Evolutionary conservation across 2,888 invertebrate genomes (phyloP), one percentile per base, ranked within the genome.

Genomic region (Oasisia sp.): DNA sequence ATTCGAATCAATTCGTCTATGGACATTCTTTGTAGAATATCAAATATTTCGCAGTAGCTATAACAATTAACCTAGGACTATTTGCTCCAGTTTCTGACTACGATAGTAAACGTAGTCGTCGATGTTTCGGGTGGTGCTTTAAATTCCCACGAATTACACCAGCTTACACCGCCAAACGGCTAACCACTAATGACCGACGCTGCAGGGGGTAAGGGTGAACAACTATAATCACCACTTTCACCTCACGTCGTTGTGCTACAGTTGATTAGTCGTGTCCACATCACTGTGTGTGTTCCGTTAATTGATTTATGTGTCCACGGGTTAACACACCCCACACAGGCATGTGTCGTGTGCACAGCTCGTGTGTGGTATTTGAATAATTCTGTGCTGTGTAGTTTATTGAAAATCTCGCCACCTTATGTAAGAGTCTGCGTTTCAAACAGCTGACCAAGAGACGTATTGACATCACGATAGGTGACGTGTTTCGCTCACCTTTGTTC

Each of bases 401-500:
- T 50, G 50, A 50, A 50, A 50, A 50, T 50, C 14, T 7, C 5
- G 27, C 74, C 27, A n/a, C 7, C 74, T 19, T 74, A 19, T 19
- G 56, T 11, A 2, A 1, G 56, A 14, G 56, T 7, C n/a, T 74
- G 14, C 27, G 74, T 27, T 19, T 74, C 14, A n/a, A 27, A 74
- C 74, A 14, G 27, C n/a, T 74, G 74, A 27, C 74, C 7, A 74
- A 74, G 1, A 7, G 74, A 27, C 74, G n/a, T 74, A 27, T 74
- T 74, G 19, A 27, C 74, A 27, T 27, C 74, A 27, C 27, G 74
- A 27, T 14, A 74, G n/a, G n/a, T 19, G 27, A 74, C 27, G 27
- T 19, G 19, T 74, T 74, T 74, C 19, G 89, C 92, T 92, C 93
- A 96, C 96, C 95, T 94, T 97, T 97, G 3, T 97, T 95, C 91